These are phyloP conservation scores for Phaedon cochleariae DNA, from an alignment of 2,888 invertebrate genomes.

Conservation along the genomic window DNA sequence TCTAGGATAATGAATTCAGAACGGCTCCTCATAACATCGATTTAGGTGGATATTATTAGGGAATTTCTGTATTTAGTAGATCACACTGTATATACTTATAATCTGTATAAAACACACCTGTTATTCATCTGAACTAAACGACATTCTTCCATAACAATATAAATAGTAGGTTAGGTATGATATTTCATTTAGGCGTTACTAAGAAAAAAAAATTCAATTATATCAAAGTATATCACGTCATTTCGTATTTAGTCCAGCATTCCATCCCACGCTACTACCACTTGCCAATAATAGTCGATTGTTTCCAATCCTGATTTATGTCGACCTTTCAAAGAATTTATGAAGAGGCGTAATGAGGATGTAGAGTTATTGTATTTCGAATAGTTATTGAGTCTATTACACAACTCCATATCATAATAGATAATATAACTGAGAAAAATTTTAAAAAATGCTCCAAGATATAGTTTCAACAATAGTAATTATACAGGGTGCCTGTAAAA, in stretches of 20 bases:
- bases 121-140: neutral
- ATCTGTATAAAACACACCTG: conserved; percentile 15
- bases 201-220: conserved; percentile 23
- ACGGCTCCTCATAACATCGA: no score
- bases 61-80: no score
- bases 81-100: no score
- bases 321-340: conserved; percentile 23
- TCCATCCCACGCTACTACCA: conserved; percentile 26
- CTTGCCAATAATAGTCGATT: conserved; percentile 11
- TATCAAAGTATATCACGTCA: conserved; percentile 11
- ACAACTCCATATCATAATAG: no score
- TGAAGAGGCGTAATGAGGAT: conserved; percentile 20
- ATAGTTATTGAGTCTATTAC: neutral
- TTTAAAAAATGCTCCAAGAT: no score
- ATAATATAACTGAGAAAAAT: no score
- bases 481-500: no score
- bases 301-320: conserved; percentile 14
- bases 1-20: no score
- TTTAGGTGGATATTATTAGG: no score
- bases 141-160: conserved; percentile 1
- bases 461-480: no score
- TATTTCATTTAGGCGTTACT: conserved; percentile 13
- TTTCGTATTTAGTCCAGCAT: conserved; percentile 26
- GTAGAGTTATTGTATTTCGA: conserved; percentile 10
- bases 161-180: no score